Conservation (phyloP, 2,797 vertebrate genomes). For the Ceyx erithaca region DNA sequence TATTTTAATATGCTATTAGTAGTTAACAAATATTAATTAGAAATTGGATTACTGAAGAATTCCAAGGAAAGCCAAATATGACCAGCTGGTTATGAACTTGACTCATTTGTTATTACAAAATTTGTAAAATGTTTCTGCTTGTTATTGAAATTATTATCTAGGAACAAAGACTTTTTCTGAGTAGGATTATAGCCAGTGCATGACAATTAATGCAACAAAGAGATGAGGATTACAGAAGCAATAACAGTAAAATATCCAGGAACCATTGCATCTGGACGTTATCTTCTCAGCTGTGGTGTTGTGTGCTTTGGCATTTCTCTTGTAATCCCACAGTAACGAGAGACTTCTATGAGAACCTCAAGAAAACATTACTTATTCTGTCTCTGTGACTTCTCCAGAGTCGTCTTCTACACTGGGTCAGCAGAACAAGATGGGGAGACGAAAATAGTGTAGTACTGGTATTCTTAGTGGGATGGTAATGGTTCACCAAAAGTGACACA, state of each 20-base stretch:
- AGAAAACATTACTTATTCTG: background rate
- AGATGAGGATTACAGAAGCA: slow-evolving; percentile 14
- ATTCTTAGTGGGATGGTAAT: background rate
- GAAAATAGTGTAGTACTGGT: background rate
- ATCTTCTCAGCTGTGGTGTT: background rate
- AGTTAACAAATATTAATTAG: background rate
- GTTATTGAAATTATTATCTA: background rate
- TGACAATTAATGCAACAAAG: slow-evolving; percentile 40
- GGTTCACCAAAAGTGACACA: background rate
- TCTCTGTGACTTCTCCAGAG: background rate
- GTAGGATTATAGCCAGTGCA: background rate
- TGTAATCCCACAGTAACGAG: background rate
- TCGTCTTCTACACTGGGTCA: background rate
- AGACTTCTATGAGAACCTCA: background rate
- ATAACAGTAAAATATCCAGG: slow-evolving; percentile 34
- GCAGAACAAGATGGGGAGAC: background rate
- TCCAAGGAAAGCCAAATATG: background rate
- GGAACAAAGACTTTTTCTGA: slow-evolving; percentile 36
- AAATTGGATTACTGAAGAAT: background rate
- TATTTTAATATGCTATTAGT: background rate
- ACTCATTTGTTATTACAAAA: background rate
- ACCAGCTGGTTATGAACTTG: background rate
- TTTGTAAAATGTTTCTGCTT: background rate
- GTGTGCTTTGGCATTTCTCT: slow-evolving; percentile 14
- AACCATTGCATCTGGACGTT: background rate